phyloP scores from a whole-genome alignment of 2,888 invertebrate genomes.

The Cryptosula pallasiana region DNA sequence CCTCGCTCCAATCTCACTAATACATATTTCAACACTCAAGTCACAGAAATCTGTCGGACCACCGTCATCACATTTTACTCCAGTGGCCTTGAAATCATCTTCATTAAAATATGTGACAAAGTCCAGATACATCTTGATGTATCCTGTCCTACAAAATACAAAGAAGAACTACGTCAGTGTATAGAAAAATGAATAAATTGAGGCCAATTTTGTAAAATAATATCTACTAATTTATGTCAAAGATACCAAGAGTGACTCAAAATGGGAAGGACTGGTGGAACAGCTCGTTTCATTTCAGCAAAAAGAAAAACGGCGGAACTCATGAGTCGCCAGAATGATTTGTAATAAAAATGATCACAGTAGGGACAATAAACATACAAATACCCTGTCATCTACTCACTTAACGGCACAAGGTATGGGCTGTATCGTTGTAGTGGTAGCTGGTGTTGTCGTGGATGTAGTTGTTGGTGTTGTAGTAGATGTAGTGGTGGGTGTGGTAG shows the following conservation, averaged over 20 bases:
- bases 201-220: no score
- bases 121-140: conserved; percentile 18
- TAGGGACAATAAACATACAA: no score
- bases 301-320: no score
- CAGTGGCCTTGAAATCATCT: conserved; percentile 12
- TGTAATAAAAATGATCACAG: no score
- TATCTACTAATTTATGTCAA: no score
- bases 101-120: not conserved
- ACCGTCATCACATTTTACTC: not conserved
- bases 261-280: no score
- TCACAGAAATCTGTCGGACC: not conserved
- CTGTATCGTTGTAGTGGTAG: not conserved
- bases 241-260: no score
- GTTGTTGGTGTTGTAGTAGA: conserved; percentile 11
- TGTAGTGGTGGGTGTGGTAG: conserved; percentile 8
- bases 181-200: no score
- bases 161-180: no score
- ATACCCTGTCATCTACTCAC: not conserved
- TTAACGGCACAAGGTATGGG: conserved; percentile 3
- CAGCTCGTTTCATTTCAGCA: no score
- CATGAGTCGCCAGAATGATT: no score
- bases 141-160: not conserved
- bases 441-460: conserved; percentile 20
- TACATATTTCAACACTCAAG: not conserved
- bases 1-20: not conserved